These are phyloP conservation scores for Papilio elwesi DNA, from an alignment of 2,888 invertebrate species.

Conservation along the genomic window DNA sequence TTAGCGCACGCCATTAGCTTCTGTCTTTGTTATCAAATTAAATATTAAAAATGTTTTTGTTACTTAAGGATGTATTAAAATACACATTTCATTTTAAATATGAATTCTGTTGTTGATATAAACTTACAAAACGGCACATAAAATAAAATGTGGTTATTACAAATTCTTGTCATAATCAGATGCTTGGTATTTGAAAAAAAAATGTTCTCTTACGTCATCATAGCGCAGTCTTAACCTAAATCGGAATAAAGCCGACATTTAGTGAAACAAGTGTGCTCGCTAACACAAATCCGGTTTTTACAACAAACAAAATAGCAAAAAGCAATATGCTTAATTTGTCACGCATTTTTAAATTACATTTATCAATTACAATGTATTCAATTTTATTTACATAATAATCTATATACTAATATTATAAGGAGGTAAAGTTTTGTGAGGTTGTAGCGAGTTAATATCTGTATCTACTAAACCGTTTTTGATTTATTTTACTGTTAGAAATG, in stretches of 20 bases:
- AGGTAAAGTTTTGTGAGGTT: too few relatives aligned
- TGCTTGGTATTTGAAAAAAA: constrained; percentile 22
- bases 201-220: constrained; percentile 31
- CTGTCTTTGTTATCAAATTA: too few relatives aligned
- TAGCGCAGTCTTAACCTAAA: constrained; percentile 40
- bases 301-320: not conserved
- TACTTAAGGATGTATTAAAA: not conserved
- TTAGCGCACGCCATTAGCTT: too few relatives aligned
- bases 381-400: too few relatives aligned
- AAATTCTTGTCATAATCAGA: constrained; percentile 25
- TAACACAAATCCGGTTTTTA: constrained; percentile 14
- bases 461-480: too few relatives aligned
- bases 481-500: too few relatives aligned
- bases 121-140: not conserved
- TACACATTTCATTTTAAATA: not conserved
- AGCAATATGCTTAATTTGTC: constrained; percentile 7
- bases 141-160: not conserved
- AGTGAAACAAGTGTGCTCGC: constrained; percentile 36
- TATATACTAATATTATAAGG: too few relatives aligned
- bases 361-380: too few relatives aligned
- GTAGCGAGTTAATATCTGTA: too few relatives aligned
- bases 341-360: not conserved
- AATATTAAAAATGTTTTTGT: too few relatives aligned
- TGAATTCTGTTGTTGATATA: not conserved
- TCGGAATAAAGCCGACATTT: constrained; percentile 38